Evolutionary conservation across 2,888 invertebrate species (phyloP).

Genomic region (Plagiodera versicolora): DNA sequence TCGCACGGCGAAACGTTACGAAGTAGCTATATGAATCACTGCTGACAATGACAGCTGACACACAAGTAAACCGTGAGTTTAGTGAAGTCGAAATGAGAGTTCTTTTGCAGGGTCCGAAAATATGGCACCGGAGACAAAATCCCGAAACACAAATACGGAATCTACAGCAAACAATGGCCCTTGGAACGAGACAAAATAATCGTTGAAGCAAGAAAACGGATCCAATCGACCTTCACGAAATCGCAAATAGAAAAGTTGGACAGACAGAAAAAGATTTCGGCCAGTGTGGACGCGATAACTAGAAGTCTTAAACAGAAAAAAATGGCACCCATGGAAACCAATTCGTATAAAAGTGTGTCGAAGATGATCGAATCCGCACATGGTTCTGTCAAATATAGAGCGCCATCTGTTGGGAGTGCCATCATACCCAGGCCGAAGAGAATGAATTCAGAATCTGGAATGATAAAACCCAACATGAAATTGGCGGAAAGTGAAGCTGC

Average conservation of each 20-base stretch:
- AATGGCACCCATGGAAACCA: constrained; percentile 11
- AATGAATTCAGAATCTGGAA: background rate
- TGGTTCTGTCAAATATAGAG: background rate
- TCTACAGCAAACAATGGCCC: constrained; percentile 55
- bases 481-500: background rate
- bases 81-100: too few relatives aligned
- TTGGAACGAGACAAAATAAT: constrained; percentile 40
- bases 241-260: constrained; percentile 26
- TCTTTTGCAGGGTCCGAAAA: constrained; percentile 43
- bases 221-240: constrained; percentile 29
- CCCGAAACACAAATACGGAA: constrained; percentile 55
- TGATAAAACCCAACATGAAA: background rate
- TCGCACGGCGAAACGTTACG: background rate
- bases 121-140: constrained; percentile 54
- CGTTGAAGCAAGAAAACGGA: constrained; percentile 30
- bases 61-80: too few relatives aligned
- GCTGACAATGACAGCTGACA: too few relatives aligned
- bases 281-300: constrained; percentile 27
- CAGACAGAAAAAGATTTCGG: constrained; percentile 26
- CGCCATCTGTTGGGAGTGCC: background rate
- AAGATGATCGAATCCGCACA: constrained; percentile 23
- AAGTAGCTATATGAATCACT: too few relatives aligned
- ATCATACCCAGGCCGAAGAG: background rate
- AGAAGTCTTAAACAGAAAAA: constrained; percentile 13
- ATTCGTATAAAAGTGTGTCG: constrained; percentile 28